Percentiles rank a stretch among this genome's conserved stretches.
These are phyloP conservation scores for Glossophaga mutica DNA, from an alignment of 2,797 vertebrate species.

Conservation along the genomic window DNA sequence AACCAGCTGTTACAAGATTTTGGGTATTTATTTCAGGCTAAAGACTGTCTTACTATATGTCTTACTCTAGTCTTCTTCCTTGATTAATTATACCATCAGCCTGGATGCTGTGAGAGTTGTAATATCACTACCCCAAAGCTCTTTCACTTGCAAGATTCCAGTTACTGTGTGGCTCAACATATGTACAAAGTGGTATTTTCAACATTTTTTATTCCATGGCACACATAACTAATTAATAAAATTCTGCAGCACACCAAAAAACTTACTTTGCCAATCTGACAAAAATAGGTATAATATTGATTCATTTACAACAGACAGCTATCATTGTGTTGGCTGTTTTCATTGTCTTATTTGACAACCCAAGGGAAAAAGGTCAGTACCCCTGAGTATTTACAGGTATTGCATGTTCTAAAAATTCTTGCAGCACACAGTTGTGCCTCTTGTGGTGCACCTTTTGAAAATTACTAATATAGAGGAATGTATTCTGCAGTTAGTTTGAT, in stretches of 20 bases:
- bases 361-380: neutral
- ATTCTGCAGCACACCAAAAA: neutral
- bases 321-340: neutral
- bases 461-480: neutral
- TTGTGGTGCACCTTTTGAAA: neutral
- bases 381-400: neutral
- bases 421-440: neutral
- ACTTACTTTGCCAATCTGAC: neutral
- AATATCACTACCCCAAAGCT: neutral
- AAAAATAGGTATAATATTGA: neutral
- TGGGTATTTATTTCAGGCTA: neutral
- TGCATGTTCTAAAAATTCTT: neutral
- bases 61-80: neutral
- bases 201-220: neutral
- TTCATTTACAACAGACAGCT: neutral
- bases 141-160: neutral
- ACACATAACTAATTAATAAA: neutral
- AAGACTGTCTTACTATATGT: neutral
- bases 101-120: neutral
- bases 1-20: neutral
- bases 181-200: neutral
- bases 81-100: neutral
- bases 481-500: neutral
- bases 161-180: neutral
- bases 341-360: neutral